Conservation (phyloP, 2,113 vertebrate species). For the Otis tarda region DNA sequence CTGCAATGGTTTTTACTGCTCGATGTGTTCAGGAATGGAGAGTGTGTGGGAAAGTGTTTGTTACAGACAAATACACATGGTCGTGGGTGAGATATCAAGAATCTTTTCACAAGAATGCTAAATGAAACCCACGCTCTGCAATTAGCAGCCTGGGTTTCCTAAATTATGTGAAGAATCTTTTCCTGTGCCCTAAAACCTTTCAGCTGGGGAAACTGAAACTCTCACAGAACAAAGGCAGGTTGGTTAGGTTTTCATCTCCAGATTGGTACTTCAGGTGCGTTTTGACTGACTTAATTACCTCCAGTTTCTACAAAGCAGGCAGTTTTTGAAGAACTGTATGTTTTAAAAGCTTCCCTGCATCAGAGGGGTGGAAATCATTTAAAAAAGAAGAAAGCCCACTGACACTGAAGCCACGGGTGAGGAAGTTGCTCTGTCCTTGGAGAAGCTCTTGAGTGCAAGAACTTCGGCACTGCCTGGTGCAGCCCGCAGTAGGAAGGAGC, state of each 20-base stretch:
- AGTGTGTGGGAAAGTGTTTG: fast-evolving
- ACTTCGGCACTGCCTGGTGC: not conserved
- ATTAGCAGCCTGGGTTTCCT: not conserved
- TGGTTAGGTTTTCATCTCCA: constrained; percentile 31
- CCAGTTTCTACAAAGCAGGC: not conserved
- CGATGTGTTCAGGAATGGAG: fast-evolving
- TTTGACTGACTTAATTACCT: not conserved
- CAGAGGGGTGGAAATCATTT: not conserved
- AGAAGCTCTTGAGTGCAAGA: not conserved
- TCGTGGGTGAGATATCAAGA: not conserved
- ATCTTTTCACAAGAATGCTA: not conserved
- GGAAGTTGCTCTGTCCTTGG: not conserved
- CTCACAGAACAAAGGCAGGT: constrained; percentile 30
- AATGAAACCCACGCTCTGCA: not conserved
- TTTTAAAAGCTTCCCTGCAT: not conserved
- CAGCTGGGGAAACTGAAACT: not conserved
- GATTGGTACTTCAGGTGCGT: not conserved
- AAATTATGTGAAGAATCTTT: not conserved
- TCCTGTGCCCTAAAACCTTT: not conserved
- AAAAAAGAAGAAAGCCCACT: not conserved
- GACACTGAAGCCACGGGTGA: not conserved
- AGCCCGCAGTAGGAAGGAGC: not conserved
- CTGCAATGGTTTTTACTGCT: not conserved
- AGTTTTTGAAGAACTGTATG: not conserved
- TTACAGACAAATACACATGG: not conserved